Evolutionary conservation across 2,797 vertebrate genomes (phyloP), one percentile per base, ranked within the genome.

Genomic region (Acipenser ruthenus): DNA sequence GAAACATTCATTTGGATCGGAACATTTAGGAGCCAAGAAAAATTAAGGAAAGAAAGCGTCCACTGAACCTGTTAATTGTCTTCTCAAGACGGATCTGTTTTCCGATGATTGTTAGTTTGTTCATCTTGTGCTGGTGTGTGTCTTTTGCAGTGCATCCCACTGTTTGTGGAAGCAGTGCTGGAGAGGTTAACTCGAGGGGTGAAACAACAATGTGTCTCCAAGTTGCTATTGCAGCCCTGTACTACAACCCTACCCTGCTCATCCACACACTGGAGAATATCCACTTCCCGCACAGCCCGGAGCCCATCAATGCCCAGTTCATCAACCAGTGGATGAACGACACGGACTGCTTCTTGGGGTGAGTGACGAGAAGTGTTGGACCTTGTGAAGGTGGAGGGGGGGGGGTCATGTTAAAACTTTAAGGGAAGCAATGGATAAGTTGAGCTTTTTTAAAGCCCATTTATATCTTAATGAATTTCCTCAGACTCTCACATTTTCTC

Each of bases 271-370:
- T 99, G 70, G 96, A 99, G 74, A 93, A 90, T 75, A 92, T 95
- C 77, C 93, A 90, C 72, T 92, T 97, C 79, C 93, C 93, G 8
- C 92, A 95, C 80, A 94, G 87, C 77, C 89, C 94, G 0, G 93
- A 95, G 66, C 93, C 96, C n/a, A 91, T 99, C 81, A 99, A 94
- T 0, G 90, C 91, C 0, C 96, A 96, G 85, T 99, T 99, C 78
- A 89, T 99, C 82, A 99, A 98, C 82, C 95, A 98, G 77, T 99
- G 96, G 96, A 95, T 99, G 89, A 98, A 91, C 1, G 96, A 99
- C 78, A 98, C 96, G 0, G 96, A 99, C 82, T 97, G 94, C 83
- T 99, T 99, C 73, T 83, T 97, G 49, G 96, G 96, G 96, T 91
- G 80, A 81, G 89, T 79, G 12, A 13, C 12, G 6, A 8, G 18